Evolutionary conservation across 2,888 invertebrate species (phyloP).

Genomic region (Galeruca laticollis): DNA sequence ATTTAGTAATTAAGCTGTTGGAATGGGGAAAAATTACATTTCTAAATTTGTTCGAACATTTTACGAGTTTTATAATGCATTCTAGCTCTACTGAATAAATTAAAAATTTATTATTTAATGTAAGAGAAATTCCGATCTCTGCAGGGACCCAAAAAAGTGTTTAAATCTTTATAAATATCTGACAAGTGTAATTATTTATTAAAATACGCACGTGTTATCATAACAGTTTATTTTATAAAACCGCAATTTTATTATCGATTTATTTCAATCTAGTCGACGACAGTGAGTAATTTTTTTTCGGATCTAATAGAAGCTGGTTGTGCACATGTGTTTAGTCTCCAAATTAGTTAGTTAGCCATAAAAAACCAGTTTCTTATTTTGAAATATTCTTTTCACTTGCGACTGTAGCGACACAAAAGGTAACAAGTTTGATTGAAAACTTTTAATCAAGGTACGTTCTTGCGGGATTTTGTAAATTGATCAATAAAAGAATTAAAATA

Average conservation of each 20-base stretch:
- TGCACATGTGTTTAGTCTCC: not conserved
- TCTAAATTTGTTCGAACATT: too few relatives aligned
- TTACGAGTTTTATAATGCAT: too few relatives aligned
- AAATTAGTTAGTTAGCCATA: not conserved
- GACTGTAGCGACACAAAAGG: not conserved
- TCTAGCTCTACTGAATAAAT: too few relatives aligned
- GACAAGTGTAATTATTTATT: not conserved
- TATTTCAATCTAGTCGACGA: not conserved
- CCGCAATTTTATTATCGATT: not conserved
- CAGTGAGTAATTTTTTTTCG: conserved; percentile 6
- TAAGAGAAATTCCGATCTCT: not conserved
- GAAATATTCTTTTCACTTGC: not conserved
- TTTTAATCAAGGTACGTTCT: not conserved
- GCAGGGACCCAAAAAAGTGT: not conserved
- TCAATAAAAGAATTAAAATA: too few relatives aligned
- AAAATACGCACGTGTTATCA: not conserved
- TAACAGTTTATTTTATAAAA: not conserved
- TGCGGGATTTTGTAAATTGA: too few relatives aligned
- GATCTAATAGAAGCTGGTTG: not conserved
- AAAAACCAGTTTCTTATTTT: not conserved
- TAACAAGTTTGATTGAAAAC: not conserved
- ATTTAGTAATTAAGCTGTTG: too few relatives aligned
- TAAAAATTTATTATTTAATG: not conserved
- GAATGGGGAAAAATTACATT: too few relatives aligned
- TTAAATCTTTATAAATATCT: not conserved